Evolutionary conservation across 2,888 invertebrate species (phyloP).

Genomic region (Pachliopta kotzebuea): DNA sequence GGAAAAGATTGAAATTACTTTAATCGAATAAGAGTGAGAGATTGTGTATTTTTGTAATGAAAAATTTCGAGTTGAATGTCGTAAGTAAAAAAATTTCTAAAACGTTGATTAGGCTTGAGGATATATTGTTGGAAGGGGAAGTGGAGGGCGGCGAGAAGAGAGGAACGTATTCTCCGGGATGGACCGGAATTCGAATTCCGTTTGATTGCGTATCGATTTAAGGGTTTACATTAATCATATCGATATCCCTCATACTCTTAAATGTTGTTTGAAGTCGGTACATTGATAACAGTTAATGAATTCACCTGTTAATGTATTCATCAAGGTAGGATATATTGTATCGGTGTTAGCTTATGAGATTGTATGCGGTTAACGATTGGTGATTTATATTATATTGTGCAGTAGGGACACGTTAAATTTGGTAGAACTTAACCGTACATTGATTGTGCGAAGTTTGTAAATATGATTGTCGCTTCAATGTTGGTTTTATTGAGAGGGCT

Average conservation of each 20-base stretch:
- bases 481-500: slow-evolving; percentile 43
- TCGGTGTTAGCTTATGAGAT: slow-evolving; percentile 74
- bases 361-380: slow-evolving; percentile 64
- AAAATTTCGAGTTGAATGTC: slow-evolving; percentile 50
- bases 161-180: slow-evolving; percentile 45
- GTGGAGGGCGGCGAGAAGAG: slow-evolving; percentile 37
- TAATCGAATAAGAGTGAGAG: slow-evolving; percentile 50
- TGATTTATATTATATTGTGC: slow-evolving; percentile 61
- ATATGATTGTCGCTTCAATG: slow-evolving; percentile 59
- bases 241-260: slow-evolving; percentile 60
- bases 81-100: slow-evolving; percentile 59
- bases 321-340: slow-evolving; percentile 69
- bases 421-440: slow-evolving; percentile 53
- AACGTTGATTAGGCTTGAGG: slow-evolving; percentile 64
- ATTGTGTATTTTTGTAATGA: slow-evolving; percentile 75
- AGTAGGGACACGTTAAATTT: slow-evolving; percentile 67
- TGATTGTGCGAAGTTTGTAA: slow-evolving; percentile 53
- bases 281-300: slow-evolving; percentile 66
- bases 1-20: slow-evolving; percentile 43
- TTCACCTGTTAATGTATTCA: slow-evolving; percentile 78
- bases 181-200: slow-evolving; percentile 60
- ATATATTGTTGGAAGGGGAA: slow-evolving; percentile 48
- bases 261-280: slow-evolving; percentile 66
- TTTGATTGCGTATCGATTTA: slow-evolving; percentile 51
- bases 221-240: slow-evolving; percentile 73